phyloP scores from a whole-genome alignment of 2,888 invertebrate genomes.

The Aplocera efformata region DNA sequence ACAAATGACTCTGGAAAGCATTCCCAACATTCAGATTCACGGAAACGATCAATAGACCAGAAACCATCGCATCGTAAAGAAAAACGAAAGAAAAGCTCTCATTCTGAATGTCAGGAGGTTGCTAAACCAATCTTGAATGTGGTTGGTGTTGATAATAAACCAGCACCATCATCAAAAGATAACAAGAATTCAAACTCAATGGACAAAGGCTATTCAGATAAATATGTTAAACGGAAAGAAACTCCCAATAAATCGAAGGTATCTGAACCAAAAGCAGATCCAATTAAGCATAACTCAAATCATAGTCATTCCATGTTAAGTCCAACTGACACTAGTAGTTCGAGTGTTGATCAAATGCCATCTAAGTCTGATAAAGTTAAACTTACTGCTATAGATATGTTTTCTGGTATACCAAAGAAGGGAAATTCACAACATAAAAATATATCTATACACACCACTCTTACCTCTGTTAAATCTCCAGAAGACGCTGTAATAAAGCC shows the following conservation, averaged over 20 bases:
- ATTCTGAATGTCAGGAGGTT: conserved; percentile 42
- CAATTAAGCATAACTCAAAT: conserved; percentile 46
- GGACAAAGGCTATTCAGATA: conserved; percentile 58
- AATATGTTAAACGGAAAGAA: conserved; percentile 69
- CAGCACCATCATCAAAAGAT: conserved; percentile 41
- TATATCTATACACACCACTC: conserved; percentile 39
- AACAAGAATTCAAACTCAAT: conserved; percentile 37
- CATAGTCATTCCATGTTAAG: conserved; percentile 53
- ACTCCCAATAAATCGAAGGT: conserved; percentile 34
- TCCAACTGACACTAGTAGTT: conserved; percentile 40
- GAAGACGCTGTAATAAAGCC: conserved; percentile 40
- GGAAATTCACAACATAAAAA: conserved; percentile 52
- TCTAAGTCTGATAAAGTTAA: conserved; percentile 56
- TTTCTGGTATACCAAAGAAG: conserved; percentile 58
- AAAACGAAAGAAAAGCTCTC: conserved; percentile 65
- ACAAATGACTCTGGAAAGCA: conserved; percentile 35
- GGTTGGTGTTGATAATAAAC: conserved; percentile 39
- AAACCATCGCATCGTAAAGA: conserved; percentile 71
- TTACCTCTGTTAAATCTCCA: conserved; percentile 32
- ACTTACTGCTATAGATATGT: conserved; percentile 66
- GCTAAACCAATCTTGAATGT: conserved; percentile 48
- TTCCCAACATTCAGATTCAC: conserved; percentile 41
- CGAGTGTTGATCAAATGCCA: conserved; percentile 35
- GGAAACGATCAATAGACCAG: conserved; percentile 66
- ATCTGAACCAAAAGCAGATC: conserved; percentile 12